Base-by-base conservation (phyloP, 2,113 vertebrate species). In the Mystacornis crossleyi region DNA sequence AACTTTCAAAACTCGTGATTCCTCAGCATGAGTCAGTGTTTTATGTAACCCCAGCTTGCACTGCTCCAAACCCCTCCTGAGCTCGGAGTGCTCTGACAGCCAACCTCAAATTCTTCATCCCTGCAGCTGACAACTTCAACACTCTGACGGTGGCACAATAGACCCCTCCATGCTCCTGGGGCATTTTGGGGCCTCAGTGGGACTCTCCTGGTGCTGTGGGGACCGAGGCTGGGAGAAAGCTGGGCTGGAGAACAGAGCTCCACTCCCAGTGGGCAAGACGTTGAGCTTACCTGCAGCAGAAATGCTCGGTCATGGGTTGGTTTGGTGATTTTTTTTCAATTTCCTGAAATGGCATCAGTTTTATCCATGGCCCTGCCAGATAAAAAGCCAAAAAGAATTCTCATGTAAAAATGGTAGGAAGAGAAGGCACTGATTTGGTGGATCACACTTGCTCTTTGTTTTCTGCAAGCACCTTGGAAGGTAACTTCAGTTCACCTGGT, bases 11-110 rank as follows among this genome's bases (percentile, higher is more conserved):
- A 91, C 91, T 91, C 57, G 20, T 95, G 86, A 95, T 93, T 86
- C 81, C 67, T 95, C 77, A 85, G 90, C 66, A 24, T 96, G 94
- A 96, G 93, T 95, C 95, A 94, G 73, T 83, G 82, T 89, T 96
- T 96, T 97, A 89, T 91, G 73, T 92, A 96, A 96, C 36, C 87
- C 73, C 81, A 94, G 94, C 70, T 43, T 72, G 61, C 81, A 74
- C 84, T 92, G 87, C 69, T 95, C n/a, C 81, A 95, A 92, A 92
- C 80, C 83, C 84, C 81, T 93, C 91, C 86, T 81, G n/a, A 95
- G 83, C 70, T 87, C 1, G 0, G 31, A 90, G 83, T 1, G 4
- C 51, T 89, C 72, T 0, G 0, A 53, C 72, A 81, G 89, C 91
- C 93, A 87, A 12, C 61, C 86, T 89, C 91, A 69, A 20, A 92